Base-by-base conservation (phyloP, 2,113 vertebrate genomes). In the Gallinago media region DNA sequence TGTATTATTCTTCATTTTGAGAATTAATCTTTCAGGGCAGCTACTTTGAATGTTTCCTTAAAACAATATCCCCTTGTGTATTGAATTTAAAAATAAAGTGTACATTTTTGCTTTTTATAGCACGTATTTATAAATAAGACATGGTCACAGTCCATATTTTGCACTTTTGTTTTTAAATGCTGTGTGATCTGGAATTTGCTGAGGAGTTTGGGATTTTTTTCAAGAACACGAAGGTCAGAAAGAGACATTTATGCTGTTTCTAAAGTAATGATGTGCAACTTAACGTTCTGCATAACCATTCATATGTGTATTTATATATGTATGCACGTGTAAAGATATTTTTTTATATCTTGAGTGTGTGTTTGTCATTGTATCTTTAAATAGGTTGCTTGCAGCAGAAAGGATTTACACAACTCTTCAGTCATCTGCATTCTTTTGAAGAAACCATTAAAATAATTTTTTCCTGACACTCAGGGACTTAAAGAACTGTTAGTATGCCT, bases 61-160 rank as follows among this genome's bases (percentile, higher is more conserved):
- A 85, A 95, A 98, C 97, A 98, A 92, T 94, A 93, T 73, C 50
- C 74, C 96, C 96, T 98, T 98, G 97, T 98, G 89, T 70, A 67
- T 68, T 22, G 72, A 92, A 27, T 74, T 86, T 84, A 58, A 97
- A 97, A 97, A 96, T 70, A 94, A 97, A 98, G 85, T 71, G 42
- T 52, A 63, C 82, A 40, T 68, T 93, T 88, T 94, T 90, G 25
- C 62, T 96, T 96, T 83, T 91, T 31, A n/a, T 70, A 55, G 97
- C 74, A 16, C 38, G 7, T 87, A 42, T 96, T 96, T 97, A 97
- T 97, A 98, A 97, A 97, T 95, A 97, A 96, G 89, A 94, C 67
- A 36, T 14, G 36, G 94, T 95, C 96, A 62, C 58, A 97, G 94
- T 44, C 95, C 80, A 94, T 96, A 97, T 97, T 96, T 96, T 91